phyloP scores from a whole-genome alignment of 2,888 invertebrate genomes.

The Hypomecis atomaria region DNA sequence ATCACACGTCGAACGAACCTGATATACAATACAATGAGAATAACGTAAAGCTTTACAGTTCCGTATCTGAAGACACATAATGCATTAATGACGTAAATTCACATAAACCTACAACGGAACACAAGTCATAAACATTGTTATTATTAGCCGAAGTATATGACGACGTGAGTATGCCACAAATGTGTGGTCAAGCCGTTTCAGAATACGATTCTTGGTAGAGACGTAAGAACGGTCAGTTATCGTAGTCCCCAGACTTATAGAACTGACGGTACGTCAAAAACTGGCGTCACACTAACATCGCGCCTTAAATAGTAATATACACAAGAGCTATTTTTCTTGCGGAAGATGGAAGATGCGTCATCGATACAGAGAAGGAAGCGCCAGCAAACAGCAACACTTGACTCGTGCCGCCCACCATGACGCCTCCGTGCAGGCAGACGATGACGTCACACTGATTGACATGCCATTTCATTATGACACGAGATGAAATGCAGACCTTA shows the following conservation, averaged over 20 bases:
- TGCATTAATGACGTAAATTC: no score
- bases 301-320: constrained; percentile 73
- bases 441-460: constrained; percentile 54
- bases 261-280: constrained; percentile 41
- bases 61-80: no score
- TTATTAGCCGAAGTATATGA: not conserved
- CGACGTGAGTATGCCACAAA: not conserved
- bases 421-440: constrained; percentile 45
- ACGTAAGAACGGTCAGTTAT: constrained; percentile 32
- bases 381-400: constrained; percentile 60
- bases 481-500: constrained; percentile 51
- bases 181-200: constrained; percentile 1
- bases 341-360: constrained; percentile 64
- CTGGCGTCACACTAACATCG: constrained; percentile 38
- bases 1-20: no score
- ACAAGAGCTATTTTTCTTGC: constrained; percentile 50
- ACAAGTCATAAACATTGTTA: not conserved
- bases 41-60: no score
- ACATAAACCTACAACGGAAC: no score
- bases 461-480: constrained; percentile 48
- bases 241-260: constrained; percentile 19
- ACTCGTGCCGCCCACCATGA: constrained; percentile 59
- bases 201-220: constrained; percentile 23
- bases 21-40: no score
- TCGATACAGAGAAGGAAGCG: constrained; percentile 59